A percentile compares a stretch with the other conserved stretches of the same genome.
These are phyloP conservation scores for Callitettix versicolor DNA, from an alignment of 1,140 invertebrate genomes.

Conservation along the genomic window DNA sequence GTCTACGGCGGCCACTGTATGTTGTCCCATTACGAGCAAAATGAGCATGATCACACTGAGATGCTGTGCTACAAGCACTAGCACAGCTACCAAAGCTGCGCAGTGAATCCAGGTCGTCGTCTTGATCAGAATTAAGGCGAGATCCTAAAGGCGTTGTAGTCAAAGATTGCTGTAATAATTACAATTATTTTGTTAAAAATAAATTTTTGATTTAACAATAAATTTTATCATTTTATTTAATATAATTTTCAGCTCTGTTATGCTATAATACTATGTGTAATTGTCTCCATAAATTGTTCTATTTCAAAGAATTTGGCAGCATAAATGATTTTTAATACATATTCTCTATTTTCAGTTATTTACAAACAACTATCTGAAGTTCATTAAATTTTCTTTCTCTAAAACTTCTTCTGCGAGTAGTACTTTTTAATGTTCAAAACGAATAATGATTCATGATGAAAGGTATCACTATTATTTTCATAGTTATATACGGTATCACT, in stretches of 20 bases:
- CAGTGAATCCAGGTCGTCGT: constrained; percentile 63
- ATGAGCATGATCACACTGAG: constrained; percentile 57
- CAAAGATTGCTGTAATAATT: constrained; percentile 13
- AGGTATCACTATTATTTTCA: too few species aligned
- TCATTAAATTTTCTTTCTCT: too few species aligned
- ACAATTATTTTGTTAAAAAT: background rate
- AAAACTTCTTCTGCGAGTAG: too few species aligned
- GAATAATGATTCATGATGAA: too few species aligned
- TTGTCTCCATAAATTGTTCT: too few species aligned
- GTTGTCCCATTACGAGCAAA: constrained; percentile 71
- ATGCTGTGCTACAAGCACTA: constrained; percentile 32
- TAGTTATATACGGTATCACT: too few species aligned
- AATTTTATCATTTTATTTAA: background rate
- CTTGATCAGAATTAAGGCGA: constrained; percentile 24
- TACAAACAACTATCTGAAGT: too few species aligned
- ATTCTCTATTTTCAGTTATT: too few species aligned
- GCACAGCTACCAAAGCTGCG: constrained; percentile 62
- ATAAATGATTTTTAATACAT: too few species aligned
- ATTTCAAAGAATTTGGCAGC: too few species aligned
- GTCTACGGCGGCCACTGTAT: constrained; percentile 53
- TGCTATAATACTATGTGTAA: too few species aligned
- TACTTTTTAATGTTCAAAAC: too few species aligned
- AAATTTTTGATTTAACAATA: background rate
- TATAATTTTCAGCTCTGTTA: background rate
- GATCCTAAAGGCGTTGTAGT: constrained; percentile 2